Evolutionary conservation across 2,797 vertebrate genomes (phyloP).

Genomic region (Smutsia gigantea): DNA sequence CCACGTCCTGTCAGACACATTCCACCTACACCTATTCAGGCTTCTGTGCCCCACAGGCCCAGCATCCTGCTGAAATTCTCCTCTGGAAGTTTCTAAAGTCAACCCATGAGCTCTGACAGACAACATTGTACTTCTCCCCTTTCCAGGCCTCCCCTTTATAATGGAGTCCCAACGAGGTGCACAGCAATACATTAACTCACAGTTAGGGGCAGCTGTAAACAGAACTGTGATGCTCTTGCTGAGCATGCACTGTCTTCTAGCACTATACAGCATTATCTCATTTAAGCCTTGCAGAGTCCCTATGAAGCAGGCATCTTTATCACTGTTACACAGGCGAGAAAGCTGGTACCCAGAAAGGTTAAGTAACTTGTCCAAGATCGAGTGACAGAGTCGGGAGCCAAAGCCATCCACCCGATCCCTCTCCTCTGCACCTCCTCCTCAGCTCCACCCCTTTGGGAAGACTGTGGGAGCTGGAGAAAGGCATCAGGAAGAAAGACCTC

Average conservation of each 20-base stretch:
- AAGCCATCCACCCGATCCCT: neutral
- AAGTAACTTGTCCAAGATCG: slow-evolving; percentile 29
- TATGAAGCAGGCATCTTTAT: neutral
- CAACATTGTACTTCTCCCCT: neutral
- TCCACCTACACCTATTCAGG: neutral
- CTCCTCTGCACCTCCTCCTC: neutral
- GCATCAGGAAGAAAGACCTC: neutral
- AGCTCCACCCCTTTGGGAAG: neutral
- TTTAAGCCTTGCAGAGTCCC: neutral
- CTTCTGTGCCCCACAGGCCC: neutral
- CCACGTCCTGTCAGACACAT: neutral
- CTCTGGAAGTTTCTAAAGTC: neutral
- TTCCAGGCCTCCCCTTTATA: neutral
- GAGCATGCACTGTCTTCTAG: neutral
- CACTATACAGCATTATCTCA: neutral
- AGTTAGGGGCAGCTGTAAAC: neutral
- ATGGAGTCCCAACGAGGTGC: neutral
- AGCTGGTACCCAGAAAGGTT: neutral
- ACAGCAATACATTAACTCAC: neutral
- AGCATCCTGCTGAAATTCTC: neutral
- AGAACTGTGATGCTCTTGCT: neutral
- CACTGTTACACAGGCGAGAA: neutral
- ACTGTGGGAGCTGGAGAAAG: neutral
- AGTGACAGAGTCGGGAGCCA: neutral
- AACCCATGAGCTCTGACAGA: neutral